Evolutionary conservation across 2,113 vertebrate genomes (phyloP).

Genomic region (Electrona antarctica): DNA sequence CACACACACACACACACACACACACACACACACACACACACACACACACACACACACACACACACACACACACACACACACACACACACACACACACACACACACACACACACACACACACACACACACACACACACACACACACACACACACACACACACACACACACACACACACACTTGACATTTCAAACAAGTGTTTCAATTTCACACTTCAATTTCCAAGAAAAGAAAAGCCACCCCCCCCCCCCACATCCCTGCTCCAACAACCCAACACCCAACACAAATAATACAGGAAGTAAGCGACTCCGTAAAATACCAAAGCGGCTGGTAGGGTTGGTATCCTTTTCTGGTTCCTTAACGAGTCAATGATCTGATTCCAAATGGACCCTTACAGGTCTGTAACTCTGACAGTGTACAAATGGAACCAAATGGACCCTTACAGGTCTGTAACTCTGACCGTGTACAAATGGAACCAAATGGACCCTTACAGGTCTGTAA

Average conservation of each 20-base stretch:
- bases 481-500: no score
- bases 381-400: no score
- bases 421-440: no score
- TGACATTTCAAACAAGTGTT: constrained; percentile 55
- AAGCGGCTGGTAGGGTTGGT: not conserved
- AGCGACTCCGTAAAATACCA: constrained; percentile 25
- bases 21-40: not conserved
- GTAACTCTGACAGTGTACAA: no score
- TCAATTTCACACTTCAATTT: constrained; percentile 57
- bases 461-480: no score
- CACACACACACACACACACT: not conserved
- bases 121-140: not conserved
- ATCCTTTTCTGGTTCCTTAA: no score
- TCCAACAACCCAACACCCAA: not conserved
- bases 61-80: not conserved
- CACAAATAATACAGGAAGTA: not conserved
- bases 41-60: not conserved
- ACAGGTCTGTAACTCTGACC: no score
- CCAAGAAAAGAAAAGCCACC: not conserved
- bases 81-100: not conserved
- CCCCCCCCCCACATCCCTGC: not conserved
- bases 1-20: not conserved
- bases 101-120: not conserved
- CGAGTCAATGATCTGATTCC: no score
- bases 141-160: constrained; percentile 1